Conservation (phyloP, 2,797 vertebrate species). For the Sebastes glaucus region DNA sequence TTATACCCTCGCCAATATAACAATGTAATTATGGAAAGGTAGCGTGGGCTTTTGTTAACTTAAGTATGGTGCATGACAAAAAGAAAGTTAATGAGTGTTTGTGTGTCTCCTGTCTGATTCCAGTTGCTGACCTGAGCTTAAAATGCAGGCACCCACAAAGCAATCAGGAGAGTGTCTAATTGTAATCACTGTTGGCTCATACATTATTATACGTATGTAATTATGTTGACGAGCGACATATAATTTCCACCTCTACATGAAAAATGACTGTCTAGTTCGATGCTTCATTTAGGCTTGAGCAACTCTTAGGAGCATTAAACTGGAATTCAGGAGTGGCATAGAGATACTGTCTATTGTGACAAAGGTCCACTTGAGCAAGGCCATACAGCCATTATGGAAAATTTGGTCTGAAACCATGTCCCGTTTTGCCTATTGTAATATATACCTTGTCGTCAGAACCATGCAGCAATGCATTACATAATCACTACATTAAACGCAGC, state of each 20-base stretch:
- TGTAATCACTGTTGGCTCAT: conserved; percentile 62
- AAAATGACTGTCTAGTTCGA: conserved; percentile 26
- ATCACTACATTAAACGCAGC: neutral
- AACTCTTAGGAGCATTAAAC: neutral
- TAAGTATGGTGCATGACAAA: conserved; percentile 40
- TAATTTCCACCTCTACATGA: conserved; percentile 55
- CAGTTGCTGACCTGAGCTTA: conserved; percentile 52
- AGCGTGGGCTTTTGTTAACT: conserved; percentile 54
- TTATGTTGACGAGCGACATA: conserved; percentile 57
- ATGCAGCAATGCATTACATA: neutral
- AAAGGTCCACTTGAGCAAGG: neutral
- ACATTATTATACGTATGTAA: conserved; percentile 50
- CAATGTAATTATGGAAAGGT: conserved; percentile 63
- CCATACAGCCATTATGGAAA: neutral
- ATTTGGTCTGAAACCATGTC: neutral
- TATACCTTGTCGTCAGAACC: neutral
- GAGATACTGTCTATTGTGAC: neutral
- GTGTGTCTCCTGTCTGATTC: conserved; percentile 58
- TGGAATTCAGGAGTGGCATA: neutral
- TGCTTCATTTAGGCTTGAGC: conserved; percentile 17
- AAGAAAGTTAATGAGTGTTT: conserved; percentile 65
- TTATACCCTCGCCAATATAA: conserved; percentile 51
- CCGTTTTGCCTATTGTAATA: neutral
- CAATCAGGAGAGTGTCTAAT: conserved; percentile 65
- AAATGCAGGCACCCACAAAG: conserved; percentile 50